These are phyloP conservation scores for Uria lomvia DNA, from an alignment of 2,113 vertebrate species.

Conservation along the genomic window DNA sequence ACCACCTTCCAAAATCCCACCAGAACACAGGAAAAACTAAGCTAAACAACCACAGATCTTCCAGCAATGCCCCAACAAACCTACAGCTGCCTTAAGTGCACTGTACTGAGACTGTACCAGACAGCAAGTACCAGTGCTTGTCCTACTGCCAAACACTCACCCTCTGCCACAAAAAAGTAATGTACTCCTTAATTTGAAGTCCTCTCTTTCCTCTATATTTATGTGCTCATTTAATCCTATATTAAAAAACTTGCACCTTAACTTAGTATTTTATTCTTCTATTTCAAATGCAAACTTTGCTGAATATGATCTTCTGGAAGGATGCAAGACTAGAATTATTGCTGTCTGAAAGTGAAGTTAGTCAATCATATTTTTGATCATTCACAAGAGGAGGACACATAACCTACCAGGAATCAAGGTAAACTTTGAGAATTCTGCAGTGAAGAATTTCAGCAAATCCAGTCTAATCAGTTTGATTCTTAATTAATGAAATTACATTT, in stretches of 20 bases:
- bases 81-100: neutral
- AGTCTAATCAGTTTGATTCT: neutral
- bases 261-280: neutral
- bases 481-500: neutral
- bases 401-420: neutral
- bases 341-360: neutral
- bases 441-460: neutral
- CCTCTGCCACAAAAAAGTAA: neutral
- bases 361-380: neutral
- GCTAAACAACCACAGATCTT: neutral
- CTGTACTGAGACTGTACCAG: neutral
- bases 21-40: neutral
- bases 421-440: neutral
- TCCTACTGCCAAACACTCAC: neutral
- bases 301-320: neutral
- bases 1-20: neutral
- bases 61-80: neutral
- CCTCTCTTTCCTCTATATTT: neutral
- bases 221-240: neutral
- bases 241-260: neutral
- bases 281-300: neutral
- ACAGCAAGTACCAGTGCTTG: neutral
- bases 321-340: neutral
- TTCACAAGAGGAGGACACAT: neutral
- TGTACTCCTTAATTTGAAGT: neutral